Evolutionary conservation across 2,797 vertebrate species (phyloP), one percentile per base, ranked within the genome.

Genomic region (Cirrhinus molitorella): DNA sequence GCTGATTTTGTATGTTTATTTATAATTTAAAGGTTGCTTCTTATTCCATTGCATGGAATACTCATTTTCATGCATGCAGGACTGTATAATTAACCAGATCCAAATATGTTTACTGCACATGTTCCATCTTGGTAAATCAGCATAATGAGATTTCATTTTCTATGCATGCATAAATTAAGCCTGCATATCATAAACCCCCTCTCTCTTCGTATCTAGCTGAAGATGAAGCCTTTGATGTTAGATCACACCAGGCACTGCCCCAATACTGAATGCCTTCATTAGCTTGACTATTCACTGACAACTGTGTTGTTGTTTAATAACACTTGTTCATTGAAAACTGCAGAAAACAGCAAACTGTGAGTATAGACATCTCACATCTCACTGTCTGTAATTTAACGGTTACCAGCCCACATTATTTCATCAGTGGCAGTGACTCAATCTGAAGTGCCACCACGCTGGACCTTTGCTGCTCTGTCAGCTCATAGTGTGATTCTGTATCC

Each of bases 351-450:
- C 31, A 40, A 75, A 75, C 59, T 75, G 80, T 65, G 45, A 74
- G 45, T 43, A 45, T 55, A 66, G 72, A 66, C 31, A 66, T 66
- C 59, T 53, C 77, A 57, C 34, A 14, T 67, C 78, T 57, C 61
- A 28, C 71, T 66, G 61, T 66, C 61, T 67, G 61, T 83, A 55
- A 75, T 75, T 63, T 83, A 21, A 67, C 67, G 81, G 76, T 75
- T 61, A 67, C 57, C 71, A 28, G 49, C 61, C 72, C 71, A 83
- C 81, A 75, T 83, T 57, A 83, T 83, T 53, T 83, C 61, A 83
- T 83, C 81, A 76, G 34, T 67, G 72, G 59, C 59, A 37, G 61
- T 83, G 81, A 83, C 49, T 83, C 81, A 83, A 55, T 23, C 73
- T 83, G 51, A 83, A 77, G 81, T 67, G 51, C 73, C 19, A 13